These are phyloP conservation scores for Mesocricetus auratus DNA, from an alignment of 2,113 vertebrate genomes.

Conservation along the genomic window DNA sequence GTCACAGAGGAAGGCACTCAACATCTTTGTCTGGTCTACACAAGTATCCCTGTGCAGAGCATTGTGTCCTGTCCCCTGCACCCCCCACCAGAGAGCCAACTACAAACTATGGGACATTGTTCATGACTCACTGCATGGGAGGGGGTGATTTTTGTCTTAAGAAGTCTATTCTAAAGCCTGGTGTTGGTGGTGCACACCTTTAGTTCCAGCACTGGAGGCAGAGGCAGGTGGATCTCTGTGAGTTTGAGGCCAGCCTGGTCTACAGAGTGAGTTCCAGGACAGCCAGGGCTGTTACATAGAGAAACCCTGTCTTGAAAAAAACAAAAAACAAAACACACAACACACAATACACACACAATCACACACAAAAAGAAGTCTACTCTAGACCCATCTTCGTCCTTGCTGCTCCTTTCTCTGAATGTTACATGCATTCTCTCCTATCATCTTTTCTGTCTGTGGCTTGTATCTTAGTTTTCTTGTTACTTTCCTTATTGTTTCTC, in stretches of 20 bases:
- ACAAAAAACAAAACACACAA: too few species aligned
- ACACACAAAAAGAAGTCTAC: background rate
- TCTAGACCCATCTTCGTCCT: background rate
- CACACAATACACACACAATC: too few species aligned
- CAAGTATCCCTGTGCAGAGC: background rate
- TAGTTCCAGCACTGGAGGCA: too few species aligned
- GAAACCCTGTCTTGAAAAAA: too few species aligned
- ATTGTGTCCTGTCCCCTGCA: too few species aligned
- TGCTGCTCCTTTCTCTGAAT: background rate
- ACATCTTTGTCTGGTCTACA: background rate
- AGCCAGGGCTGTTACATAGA: too few species aligned
- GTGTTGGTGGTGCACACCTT: too few species aligned
- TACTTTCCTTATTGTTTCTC: background rate
- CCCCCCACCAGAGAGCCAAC: background rate
- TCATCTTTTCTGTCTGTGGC: background rate
- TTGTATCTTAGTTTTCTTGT: conserved; percentile 9
- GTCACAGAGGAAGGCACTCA: background rate
- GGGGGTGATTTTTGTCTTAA: background rate
- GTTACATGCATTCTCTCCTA: background rate
- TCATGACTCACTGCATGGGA: background rate
- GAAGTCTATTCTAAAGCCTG: background rate
- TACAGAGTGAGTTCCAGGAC: too few species aligned
- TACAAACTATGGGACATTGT: background rate
- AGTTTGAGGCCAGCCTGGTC: too few species aligned
- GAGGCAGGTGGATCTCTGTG: too few species aligned